Evolutionary conservation across 2,113 vertebrate species (phyloP).

Genomic region (Phalacrocorax aristotelis): DNA sequence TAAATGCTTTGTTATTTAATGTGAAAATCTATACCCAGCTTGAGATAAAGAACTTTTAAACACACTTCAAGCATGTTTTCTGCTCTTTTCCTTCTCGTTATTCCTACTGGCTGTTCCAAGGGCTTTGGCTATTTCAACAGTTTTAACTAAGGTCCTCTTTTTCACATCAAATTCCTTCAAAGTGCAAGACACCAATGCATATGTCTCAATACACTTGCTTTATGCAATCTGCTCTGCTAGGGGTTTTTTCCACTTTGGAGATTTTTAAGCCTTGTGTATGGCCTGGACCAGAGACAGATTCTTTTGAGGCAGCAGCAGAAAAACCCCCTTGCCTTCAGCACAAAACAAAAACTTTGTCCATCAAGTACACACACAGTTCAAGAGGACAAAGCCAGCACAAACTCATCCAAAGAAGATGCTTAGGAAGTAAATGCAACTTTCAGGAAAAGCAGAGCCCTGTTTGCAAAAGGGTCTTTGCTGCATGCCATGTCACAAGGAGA

Average conservation of each 20-base stretch:
- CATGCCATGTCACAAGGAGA: accelerated
- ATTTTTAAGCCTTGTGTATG: background rate
- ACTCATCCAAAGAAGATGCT: background rate
- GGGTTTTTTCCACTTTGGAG: background rate
- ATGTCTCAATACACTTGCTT: background rate
- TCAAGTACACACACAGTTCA: background rate
- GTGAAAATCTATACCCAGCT: background rate
- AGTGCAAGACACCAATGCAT: background rate
- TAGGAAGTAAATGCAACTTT: background rate
- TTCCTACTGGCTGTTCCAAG: background rate
- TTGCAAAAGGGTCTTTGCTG: background rate
- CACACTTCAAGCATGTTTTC: background rate
- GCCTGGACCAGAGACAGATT: background rate
- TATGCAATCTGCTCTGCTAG: background rate
- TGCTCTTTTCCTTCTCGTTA: background rate
- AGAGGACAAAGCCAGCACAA: background rate
- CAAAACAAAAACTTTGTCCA: background rate
- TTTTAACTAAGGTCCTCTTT: background rate
- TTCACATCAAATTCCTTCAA: background rate
- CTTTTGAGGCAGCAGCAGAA: background rate
- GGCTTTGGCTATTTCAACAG: background rate
- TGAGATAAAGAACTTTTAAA: background rate
- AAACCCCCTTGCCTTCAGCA: background rate
- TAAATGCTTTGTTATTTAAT: background rate
- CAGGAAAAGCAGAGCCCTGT: background rate